Conservation (phyloP, 2,113 vertebrate genomes). For the Alligator sinensis region DNA sequence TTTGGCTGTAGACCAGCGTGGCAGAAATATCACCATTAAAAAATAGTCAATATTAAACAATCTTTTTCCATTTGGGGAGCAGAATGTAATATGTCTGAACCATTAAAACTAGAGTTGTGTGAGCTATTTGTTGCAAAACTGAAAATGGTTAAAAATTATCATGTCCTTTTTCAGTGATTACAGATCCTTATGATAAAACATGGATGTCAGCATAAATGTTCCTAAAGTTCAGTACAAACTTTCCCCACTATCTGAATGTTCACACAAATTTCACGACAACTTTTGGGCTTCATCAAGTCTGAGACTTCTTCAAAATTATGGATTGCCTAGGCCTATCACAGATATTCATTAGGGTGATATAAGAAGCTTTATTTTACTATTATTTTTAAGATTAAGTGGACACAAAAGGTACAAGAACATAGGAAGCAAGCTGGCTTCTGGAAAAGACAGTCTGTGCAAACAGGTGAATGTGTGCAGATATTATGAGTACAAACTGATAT, state of each 20-base stretch:
- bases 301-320: too few relatives aligned
- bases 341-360: too few relatives aligned
- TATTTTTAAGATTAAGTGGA: too few relatives aligned
- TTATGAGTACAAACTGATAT: rapidly evolving
- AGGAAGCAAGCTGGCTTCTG: too few relatives aligned
- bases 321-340: too few relatives aligned
- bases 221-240: not conserved
- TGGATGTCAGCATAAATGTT: not conserved
- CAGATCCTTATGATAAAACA: not conserved
- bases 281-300: too few relatives aligned
- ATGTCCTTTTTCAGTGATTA: not conserved
- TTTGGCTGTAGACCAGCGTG: not conserved
- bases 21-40: not conserved
- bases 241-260: not conserved
- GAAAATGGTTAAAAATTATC: not conserved
- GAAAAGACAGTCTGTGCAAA: not conserved
- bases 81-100: not conserved
- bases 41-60: rapidly evolving
- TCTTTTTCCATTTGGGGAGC: rapidly evolving
- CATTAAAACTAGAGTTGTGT: not conserved
- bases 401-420: too few relatives aligned
- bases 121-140: not conserved
- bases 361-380: too few relatives aligned
- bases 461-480: not conserved
- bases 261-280: too few relatives aligned